Evolutionary conservation across 2,888 invertebrate genomes (phyloP), one percentile per base, ranked within the genome.

Genomic region (Acanthoscelides obtectus): DNA sequence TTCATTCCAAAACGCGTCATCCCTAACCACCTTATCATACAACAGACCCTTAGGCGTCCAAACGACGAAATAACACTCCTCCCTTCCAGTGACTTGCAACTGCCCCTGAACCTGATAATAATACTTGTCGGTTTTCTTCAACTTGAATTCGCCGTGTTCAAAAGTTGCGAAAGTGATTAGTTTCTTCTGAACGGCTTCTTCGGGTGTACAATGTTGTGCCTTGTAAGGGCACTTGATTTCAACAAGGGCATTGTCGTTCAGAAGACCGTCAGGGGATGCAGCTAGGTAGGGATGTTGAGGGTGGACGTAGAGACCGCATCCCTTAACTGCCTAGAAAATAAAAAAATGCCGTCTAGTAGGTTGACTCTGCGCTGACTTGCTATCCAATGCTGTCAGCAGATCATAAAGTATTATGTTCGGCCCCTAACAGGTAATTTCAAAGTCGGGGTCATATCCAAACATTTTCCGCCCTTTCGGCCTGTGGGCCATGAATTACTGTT

Each of bases 151-250:
- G 1, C 75, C 76, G 22, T 78, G 72, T 63, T 73, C 73, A 12
- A 73, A 71, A 19, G 71, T 76, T 12, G 78, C 79, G 67, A 73
- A 80, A 8, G 73, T 69, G 67, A 80, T 79, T 3, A 77, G 72
- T 64, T 76, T 75, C 22, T 74, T 70, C 22, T 71, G 69, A 22
- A 79, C 75, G 0, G 78, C 80, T 3, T 79, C 78, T 65, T 76
- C 75, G 0, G 78, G 71, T 0, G 73, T 76, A 19, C 73, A 71
- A 22, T 77, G 74, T 73, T 71, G 72, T 0, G 78, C 78, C 70
- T 79, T 79, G 68, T 77, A 81, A 0, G 81, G 81, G 67, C 80
- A 81, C 70, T 81, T 81, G 1, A 80, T 73, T 74, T 81, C 81
- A 0, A 80, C 69, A 20, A 80, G 64, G n/a, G 76, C 77, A 25